Conservation (phyloP, 2,113 vertebrate genomes). For the Isichthys henryi region DNA sequence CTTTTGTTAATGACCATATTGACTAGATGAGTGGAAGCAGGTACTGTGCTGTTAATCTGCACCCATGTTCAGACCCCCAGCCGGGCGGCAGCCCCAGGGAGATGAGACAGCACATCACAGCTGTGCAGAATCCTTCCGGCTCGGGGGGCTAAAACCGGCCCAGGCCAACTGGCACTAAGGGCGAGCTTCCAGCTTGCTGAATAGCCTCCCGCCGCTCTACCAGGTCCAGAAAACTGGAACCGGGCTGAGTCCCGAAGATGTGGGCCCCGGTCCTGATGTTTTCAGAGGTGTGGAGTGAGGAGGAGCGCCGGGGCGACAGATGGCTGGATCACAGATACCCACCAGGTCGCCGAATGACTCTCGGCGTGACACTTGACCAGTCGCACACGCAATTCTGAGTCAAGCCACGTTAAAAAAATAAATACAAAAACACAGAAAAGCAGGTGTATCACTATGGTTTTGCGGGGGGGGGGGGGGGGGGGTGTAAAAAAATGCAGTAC, state of each 20-base stretch:
- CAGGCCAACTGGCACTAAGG: constrained; percentile 4
- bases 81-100: background rate
- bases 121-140: background rate
- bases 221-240: constrained; percentile 5
- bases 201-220: background rate
- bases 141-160: constrained; percentile 1
- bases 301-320: background rate
- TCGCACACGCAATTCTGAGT: background rate
- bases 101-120: background rate
- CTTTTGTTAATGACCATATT: no score
- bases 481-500: no score
- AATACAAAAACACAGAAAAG: background rate
- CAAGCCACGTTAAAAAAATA: background rate
- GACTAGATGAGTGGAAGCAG: background rate
- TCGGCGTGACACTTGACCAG: background rate
- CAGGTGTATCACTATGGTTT: background rate
- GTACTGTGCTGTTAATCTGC: background rate
- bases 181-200: background rate
- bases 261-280: background rate
- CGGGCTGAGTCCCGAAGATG: background rate
- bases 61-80: background rate
- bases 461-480: no score
- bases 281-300: background rate
- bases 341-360: background rate
- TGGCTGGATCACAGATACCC: background rate